phyloP scores from a whole-genome alignment of 2,888 invertebrate species.

The Athalia rosae region DNA sequence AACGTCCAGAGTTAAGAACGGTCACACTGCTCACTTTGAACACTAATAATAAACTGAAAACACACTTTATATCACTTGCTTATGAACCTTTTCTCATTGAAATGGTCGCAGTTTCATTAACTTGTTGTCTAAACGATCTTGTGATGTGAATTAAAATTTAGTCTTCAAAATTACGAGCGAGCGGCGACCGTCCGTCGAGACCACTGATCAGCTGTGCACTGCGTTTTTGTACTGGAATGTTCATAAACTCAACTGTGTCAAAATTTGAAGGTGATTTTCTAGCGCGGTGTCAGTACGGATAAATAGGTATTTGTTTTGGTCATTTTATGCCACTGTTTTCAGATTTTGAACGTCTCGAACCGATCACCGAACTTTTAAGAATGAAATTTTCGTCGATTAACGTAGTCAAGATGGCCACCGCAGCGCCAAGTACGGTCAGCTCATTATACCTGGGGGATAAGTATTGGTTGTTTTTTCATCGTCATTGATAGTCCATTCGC shows the following conservation, averaged over 20 bases:
- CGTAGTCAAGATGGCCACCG: conserved; percentile 63
- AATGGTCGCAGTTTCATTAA: not conserved
- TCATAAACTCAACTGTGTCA: conserved; percentile 19
- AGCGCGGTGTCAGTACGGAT: no score
- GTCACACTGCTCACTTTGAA: conserved; percentile 45
- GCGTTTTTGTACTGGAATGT: conserved; percentile 39
- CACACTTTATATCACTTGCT: conserved; percentile 24
- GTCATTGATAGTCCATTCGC: not conserved
- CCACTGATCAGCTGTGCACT: conserved; percentile 70
- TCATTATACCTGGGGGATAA: conserved; percentile 52
- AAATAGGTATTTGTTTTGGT: no score
- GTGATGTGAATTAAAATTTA: conserved; percentile 7
- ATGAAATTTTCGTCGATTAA: not conserved
- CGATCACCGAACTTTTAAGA: not conserved
- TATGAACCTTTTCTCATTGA: not conserved
- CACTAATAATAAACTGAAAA: not conserved
- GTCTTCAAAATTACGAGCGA: conserved; percentile 52
- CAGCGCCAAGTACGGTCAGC: conserved; percentile 50
- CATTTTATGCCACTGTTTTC: not conserved
- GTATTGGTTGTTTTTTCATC: conserved; percentile 68
- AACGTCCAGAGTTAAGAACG: conserved; percentile 58
- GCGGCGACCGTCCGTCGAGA: conserved; percentile 62
- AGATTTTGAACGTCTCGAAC: not conserved
- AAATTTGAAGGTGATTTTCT: not conserved
- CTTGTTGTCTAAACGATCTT: not conserved